phyloP scores from a whole-genome alignment of 2,888 invertebrate species.

The Drosophila subsilvestris region DNA sequence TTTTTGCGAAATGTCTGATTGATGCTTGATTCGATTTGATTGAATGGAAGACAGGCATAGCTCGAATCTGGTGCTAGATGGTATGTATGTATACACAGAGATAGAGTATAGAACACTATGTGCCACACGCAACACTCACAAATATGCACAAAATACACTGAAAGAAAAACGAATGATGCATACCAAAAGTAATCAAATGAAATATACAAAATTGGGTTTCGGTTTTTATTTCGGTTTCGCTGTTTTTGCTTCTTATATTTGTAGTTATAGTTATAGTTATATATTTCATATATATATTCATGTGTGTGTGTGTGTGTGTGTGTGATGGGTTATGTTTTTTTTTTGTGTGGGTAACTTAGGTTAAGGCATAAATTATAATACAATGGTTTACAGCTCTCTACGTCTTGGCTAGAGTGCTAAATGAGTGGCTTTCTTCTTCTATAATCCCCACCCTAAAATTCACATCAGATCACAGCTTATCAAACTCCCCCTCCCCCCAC shows the following conservation, averaged over 20 bases:
- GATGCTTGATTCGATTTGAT: constrained; percentile 35
- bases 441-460: constrained; percentile 15
- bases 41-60: constrained; percentile 53
- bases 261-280: constrained; percentile 36
- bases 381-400: constrained; percentile 49
- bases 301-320: constrained; percentile 16
- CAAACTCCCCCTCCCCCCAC: constrained; percentile 32
- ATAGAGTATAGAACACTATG: constrained; percentile 31
- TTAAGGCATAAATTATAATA: constrained; percentile 70
- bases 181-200: constrained; percentile 41
- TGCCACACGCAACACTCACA: constrained; percentile 52
- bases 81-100: constrained; percentile 26
- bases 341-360: constrained; percentile 50
- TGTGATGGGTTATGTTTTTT: constrained; percentile 38
- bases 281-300: constrained; percentile 23
- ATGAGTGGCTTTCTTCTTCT: constrained; percentile 16
- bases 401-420: constrained; percentile 30
- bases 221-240: neutral
- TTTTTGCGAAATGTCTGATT: constrained; percentile 22
- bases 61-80: constrained; percentile 53
- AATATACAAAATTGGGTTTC: constrained; percentile 26
- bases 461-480: constrained; percentile 65
- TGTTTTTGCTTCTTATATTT: neutral
- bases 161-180: constrained; percentile 47
- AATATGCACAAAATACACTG: constrained; percentile 66